These are phyloP conservation scores for Rotaria socialis DNA, from an alignment of 2,888 invertebrate species.

Conservation along the genomic window DNA sequence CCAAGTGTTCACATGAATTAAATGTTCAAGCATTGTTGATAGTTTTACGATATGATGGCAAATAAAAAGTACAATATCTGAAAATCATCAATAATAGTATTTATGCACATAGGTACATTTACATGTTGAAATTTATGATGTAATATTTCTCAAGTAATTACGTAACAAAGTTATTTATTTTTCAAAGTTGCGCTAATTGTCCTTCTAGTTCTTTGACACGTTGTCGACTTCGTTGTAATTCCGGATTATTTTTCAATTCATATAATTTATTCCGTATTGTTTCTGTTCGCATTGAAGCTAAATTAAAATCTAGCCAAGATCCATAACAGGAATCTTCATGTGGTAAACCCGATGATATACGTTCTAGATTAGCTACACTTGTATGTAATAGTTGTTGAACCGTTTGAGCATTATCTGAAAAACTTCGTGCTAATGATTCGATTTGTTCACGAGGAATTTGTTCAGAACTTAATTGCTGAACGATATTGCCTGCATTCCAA, in stretches of 20 bases:
- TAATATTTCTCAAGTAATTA: background rate
- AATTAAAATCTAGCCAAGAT: background rate
- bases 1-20: background rate
- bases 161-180: background rate
- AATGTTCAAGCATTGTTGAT: slow-evolving; percentile 1
- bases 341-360: background rate
- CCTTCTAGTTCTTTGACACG: background rate
- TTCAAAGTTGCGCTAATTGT: background rate
- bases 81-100: background rate
- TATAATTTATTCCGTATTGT: background rate
- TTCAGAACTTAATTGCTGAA: background rate
- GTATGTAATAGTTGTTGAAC: background rate
- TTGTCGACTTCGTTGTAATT: background rate
- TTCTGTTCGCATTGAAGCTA: slow-evolving; percentile 13
- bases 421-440: background rate
- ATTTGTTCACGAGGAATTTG: background rate
- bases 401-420: background rate
- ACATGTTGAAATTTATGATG: too few relatives aligned
- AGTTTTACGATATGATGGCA: background rate
- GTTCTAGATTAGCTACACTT: background rate
- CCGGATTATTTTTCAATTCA: background rate
- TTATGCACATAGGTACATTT: too few relatives aligned
- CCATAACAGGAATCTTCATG: slow-evolving; percentile 32
- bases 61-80: background rate
- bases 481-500: background rate